Conservation (phyloP, 2,888 invertebrate species). For the Pomacea canaliculata region DNA sequence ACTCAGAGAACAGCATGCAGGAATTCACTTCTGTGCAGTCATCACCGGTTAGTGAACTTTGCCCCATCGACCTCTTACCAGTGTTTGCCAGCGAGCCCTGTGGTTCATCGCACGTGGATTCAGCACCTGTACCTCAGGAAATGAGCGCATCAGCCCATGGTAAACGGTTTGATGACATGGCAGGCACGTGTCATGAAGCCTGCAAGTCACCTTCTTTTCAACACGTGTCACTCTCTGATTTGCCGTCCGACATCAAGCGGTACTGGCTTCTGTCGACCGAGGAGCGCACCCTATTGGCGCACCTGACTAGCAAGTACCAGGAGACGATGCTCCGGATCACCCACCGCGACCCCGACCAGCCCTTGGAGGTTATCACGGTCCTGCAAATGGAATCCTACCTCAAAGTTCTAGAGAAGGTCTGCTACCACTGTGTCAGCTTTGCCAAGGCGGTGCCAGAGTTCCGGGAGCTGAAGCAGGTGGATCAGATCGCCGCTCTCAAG, state of each 20-base stretch:
- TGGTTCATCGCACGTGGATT: too few species aligned
- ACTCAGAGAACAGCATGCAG: too few species aligned
- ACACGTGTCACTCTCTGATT: conserved; percentile 2
- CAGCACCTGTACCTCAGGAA: too few species aligned
- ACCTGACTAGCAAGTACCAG: conserved; percentile 5
- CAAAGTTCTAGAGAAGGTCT: not conserved
- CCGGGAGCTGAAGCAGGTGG: not conserved
- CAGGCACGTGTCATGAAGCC: too few species aligned
- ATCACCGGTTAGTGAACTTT: too few species aligned
- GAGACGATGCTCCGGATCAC: conserved; percentile 3
- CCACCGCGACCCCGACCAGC: not conserved
- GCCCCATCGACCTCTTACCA: too few species aligned
- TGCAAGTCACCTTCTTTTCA: not conserved
- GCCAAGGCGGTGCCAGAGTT: conserved; percentile 11
- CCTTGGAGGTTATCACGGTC: too few species aligned
- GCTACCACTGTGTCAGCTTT: conserved; percentile 11
- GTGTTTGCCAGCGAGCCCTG: too few species aligned
- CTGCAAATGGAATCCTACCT: conserved; percentile 2
- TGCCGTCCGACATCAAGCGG: conserved; percentile 13
- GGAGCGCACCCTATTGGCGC: not conserved
- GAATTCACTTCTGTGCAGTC: too few species aligned
- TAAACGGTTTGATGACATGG: too few species aligned
- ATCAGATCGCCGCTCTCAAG: conserved; percentile 13
- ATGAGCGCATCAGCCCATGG: too few species aligned
- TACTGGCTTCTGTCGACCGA: conserved; percentile 4